phyloP scores from a whole-genome alignment of 2,113 vertebrate genomes.

The Cochlearius cochlearius region DNA sequence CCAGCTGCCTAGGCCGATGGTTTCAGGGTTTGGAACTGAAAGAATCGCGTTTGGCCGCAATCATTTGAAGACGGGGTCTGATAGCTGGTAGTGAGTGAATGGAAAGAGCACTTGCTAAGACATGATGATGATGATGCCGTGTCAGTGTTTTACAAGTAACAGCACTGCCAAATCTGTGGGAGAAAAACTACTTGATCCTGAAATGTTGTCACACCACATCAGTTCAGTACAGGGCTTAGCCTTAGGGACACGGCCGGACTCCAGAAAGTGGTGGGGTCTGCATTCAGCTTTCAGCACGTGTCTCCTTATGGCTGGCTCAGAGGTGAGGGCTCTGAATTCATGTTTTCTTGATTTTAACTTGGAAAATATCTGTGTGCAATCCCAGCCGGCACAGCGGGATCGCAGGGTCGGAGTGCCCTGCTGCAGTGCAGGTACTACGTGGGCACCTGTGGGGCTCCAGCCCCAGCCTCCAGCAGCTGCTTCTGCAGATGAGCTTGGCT shows the following conservation, averaged over 20 bases:
- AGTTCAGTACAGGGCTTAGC: not conserved
- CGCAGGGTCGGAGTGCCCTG: fast-evolving
- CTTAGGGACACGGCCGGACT: not conserved
- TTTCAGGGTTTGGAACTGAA: not conserved
- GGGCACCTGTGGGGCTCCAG: not conserved
- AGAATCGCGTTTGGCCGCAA: not conserved
- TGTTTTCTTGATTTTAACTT: not conserved
- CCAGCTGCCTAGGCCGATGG: not conserved
- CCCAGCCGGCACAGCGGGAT: not conserved
- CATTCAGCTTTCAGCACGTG: not conserved
- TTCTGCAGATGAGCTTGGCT: not conserved
- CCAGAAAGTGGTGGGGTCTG: not conserved
- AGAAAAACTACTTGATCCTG: not conserved
- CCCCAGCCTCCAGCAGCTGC: not conserved
- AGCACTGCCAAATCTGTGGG: not conserved
- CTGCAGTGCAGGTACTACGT: not conserved
- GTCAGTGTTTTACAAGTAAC: not conserved
- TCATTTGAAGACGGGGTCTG: not conserved
- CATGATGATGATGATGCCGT: not conserved
- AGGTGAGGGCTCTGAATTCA: not conserved
- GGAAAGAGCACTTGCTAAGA: not conserved
- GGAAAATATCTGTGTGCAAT: not conserved
- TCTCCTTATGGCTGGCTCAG: not conserved
- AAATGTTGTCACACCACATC: not conserved
- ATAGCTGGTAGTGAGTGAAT: not conserved